These are phyloP conservation scores for Melanitta fusca DNA, from an alignment of 2,797 vertebrate genomes.

Conservation along the genomic window DNA sequence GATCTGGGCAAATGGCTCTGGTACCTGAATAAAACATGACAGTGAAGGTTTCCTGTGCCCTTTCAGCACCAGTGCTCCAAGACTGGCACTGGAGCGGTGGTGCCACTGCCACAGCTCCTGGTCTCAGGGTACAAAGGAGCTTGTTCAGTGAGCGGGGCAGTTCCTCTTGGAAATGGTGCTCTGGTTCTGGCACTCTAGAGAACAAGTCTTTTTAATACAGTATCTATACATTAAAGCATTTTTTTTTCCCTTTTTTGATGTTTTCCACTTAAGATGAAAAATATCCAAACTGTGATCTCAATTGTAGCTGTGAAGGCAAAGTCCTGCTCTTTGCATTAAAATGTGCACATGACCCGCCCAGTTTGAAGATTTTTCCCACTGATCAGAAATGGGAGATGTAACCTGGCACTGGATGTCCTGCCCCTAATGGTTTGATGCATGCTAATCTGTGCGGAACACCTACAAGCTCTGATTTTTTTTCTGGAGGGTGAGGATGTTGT, in stretches of 20 bases:
- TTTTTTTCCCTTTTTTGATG: constrained; percentile 26
- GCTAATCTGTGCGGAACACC: background rate
- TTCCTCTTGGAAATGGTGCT: too few relatives aligned
- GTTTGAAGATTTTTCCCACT: background rate
- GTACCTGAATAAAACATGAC: background rate
- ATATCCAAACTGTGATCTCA: constrained; percentile 20
- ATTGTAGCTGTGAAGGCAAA: constrained; percentile 64
- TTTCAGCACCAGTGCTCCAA: background rate
- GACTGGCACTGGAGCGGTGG: too few relatives aligned
- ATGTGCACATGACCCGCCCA: background rate
- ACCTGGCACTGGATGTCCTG: background rate
- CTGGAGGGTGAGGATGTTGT: background rate
- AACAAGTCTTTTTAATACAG: too few relatives aligned
- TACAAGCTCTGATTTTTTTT: background rate
- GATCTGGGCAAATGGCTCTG: background rate
- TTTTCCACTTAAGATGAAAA: background rate
- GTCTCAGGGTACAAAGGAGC: too few relatives aligned
- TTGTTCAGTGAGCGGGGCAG: too few relatives aligned
- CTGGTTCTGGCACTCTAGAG: too few relatives aligned
- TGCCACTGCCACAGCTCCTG: too few relatives aligned
- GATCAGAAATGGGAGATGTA: constrained; percentile 49
- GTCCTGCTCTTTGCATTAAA: constrained; percentile 54
- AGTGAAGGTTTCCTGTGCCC: background rate
- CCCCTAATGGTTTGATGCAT: background rate
- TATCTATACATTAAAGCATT: background rate